Evolutionary conservation across 2,888 invertebrate genomes (phyloP).

Genomic region (Parascotia fuliginaria): DNA sequence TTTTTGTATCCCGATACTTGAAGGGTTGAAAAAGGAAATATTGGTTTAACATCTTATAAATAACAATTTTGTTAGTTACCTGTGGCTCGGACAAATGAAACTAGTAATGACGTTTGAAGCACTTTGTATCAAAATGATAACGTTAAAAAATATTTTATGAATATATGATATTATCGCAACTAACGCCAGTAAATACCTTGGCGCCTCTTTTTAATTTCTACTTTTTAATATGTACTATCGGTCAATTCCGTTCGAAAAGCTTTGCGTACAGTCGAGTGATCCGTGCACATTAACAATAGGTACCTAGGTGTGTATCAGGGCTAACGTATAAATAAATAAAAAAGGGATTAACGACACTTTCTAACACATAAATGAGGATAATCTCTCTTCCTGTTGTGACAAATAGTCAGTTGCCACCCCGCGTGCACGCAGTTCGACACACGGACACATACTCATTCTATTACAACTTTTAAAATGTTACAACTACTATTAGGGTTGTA

Average conservation of each 20-base stretch:
- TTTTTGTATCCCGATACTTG: conserved; percentile 19
- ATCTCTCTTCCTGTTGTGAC: conserved; percentile 68
- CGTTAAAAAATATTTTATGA: conserved; percentile 1
- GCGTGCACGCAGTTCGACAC: conserved; percentile 41
- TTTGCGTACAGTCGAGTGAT: conserved; percentile 10
- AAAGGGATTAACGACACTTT: conserved; percentile 69
- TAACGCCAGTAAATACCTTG: conserved; percentile 10
- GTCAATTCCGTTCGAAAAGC: conserved; percentile 10
- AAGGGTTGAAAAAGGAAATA: conserved; percentile 41
- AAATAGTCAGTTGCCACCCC: conserved; percentile 62
- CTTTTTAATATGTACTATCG: conserved; percentile 1
- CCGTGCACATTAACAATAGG: conserved; percentile 15
- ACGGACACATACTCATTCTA: conserved; percentile 51
- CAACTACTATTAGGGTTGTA: conserved; percentile 48
- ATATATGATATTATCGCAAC: conserved; percentile 9
- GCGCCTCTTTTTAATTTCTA: not conserved
- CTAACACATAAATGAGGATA: conserved; percentile 70
- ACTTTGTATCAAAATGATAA: conserved; percentile 11
- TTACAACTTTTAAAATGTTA: too few relatives aligned
- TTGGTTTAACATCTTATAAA: conserved; percentile 38
- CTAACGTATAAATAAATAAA: conserved; percentile 49
- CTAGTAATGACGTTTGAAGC: not conserved
- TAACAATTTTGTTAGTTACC: conserved; percentile 13
- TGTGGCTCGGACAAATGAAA: not conserved
- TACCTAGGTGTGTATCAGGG: conserved; percentile 19